Evolutionary conservation across 2,888 invertebrate species (phyloP).

Genomic region (Antitype chi): DNA sequence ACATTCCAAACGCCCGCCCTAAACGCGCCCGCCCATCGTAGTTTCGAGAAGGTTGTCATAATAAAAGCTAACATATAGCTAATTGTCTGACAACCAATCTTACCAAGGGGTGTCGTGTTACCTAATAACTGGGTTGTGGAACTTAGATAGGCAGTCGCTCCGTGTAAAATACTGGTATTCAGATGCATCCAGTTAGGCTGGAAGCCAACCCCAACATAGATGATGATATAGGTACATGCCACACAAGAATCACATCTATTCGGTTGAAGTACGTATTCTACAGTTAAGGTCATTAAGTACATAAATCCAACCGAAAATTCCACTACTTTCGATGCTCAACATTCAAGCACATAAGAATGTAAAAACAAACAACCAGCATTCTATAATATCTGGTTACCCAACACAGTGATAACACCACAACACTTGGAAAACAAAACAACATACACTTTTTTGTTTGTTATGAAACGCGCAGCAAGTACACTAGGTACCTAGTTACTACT

Average conservation of each 20-base stretch:
- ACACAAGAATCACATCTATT: neutral
- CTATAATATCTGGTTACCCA: constrained; percentile 48
- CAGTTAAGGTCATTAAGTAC: neutral
- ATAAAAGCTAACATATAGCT: neutral
- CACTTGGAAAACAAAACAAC: constrained; percentile 62
- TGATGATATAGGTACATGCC: neutral
- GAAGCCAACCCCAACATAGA: no score
- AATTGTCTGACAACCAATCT: neutral
- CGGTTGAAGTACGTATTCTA: neutral
- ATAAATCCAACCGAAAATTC: neutral
- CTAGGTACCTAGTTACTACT: constrained; percentile 32
- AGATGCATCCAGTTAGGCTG: no score
- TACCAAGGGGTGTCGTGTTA: no score
- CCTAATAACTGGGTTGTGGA: no score
- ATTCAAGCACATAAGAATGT: constrained; percentile 32
- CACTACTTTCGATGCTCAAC: constrained; percentile 13
- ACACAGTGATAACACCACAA: constrained; percentile 61
- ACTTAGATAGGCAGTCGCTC: no score
- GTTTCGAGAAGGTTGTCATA: neutral
- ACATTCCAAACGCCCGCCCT: constrained; percentile 42
- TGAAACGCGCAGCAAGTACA: constrained; percentile 49
- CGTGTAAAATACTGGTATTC: no score
- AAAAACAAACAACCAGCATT: constrained; percentile 72
- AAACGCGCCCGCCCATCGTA: constrained; percentile 39
- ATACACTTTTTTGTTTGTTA: constrained; percentile 62